Evolutionary conservation across 1,140 invertebrate genomes (phyloP).

Genomic region (Drosophila mauritiana): DNA sequence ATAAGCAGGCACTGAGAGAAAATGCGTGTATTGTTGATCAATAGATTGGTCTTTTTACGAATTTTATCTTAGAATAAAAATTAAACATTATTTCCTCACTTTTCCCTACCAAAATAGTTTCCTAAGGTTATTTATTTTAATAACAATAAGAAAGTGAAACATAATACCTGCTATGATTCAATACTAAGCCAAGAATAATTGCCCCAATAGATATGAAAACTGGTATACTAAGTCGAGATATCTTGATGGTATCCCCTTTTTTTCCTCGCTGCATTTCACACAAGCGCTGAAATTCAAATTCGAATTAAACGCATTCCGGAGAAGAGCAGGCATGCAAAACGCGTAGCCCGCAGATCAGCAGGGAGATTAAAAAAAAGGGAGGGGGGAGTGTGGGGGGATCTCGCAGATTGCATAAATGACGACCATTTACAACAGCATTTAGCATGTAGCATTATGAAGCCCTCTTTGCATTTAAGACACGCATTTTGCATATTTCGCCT

Average conservation of each 20-base stretch:
- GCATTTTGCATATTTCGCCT: slow-evolving; percentile 81
- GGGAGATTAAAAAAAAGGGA: slow-evolving; percentile 55
- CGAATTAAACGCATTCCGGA: slow-evolving; percentile 78
- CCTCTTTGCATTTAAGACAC: slow-evolving; percentile 73
- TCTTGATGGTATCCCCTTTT: too few species aligned
- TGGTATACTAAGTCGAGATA: too few species aligned
- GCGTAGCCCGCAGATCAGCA: slow-evolving; percentile 68
- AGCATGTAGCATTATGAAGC: slow-evolving; percentile 24
- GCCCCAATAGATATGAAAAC: too few species aligned
- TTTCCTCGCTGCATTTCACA: slow-evolving; percentile 1
- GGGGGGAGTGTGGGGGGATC: slow-evolving; percentile 5
- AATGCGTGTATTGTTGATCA: not conserved
- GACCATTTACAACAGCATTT: slow-evolving; percentile 47
- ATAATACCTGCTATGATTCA: too few species aligned
- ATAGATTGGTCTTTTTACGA: too few species aligned
- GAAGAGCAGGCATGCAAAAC: slow-evolving; percentile 75
- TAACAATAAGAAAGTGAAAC: too few species aligned
- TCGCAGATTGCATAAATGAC: slow-evolving; percentile 69
- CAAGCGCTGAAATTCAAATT: slow-evolving; percentile 70
- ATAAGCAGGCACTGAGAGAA: slow-evolving; percentile 21
- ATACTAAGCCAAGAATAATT: too few species aligned
- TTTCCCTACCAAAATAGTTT: too few species aligned
- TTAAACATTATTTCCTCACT: too few species aligned
- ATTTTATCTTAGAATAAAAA: too few species aligned
- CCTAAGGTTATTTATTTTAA: too few species aligned